A percentile compares a stretch with the other conserved stretches of the same genome.
phyloP scores from a whole-genome alignment of 2,797 vertebrate genomes.

The Anomalospiza imberbis region DNA sequence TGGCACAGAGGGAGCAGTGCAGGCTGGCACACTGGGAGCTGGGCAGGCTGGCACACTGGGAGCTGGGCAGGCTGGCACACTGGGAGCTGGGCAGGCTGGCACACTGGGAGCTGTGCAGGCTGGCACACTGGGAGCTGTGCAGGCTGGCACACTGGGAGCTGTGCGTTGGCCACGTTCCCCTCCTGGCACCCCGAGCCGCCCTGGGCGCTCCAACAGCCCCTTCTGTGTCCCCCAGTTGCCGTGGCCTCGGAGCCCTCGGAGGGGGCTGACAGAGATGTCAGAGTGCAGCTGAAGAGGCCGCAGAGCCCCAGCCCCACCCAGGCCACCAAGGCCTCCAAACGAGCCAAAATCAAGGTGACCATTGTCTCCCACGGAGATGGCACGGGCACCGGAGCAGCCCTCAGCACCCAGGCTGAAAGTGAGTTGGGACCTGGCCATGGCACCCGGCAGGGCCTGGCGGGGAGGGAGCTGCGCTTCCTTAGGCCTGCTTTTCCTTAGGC shows the following conservation, averaged over 20 bases:
- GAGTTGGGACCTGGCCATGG: constrained; percentile 20
- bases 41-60: too few species aligned
- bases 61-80: too few species aligned
- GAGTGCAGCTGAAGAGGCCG: constrained; percentile 86
- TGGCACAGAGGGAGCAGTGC: too few species aligned
- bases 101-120: too few species aligned
- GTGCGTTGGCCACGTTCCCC: not conserved
- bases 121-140: not conserved
- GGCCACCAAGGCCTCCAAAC: constrained; percentile 83
- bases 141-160: not conserved
- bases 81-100: too few species aligned
- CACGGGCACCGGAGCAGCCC: constrained; percentile 69
- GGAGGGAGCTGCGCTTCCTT: not conserved
- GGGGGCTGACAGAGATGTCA: constrained; percentile 83
- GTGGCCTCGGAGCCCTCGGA: constrained; percentile 87
- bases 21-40: too few species aligned
- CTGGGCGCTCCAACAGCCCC: not conserved
- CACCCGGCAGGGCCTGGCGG: not conserved
- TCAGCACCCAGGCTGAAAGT: constrained; percentile 82
- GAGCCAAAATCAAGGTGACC: constrained; percentile 97
- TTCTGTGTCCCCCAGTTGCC: constrained; percentile 78
- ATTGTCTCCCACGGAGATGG: constrained; percentile 90
- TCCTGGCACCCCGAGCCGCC: not conserved
- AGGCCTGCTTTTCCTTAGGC: not conserved
- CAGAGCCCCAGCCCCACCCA: constrained; percentile 85